Conservation (phyloP, 2,113 vertebrate species). For the Notiomystis cincta region DNA sequence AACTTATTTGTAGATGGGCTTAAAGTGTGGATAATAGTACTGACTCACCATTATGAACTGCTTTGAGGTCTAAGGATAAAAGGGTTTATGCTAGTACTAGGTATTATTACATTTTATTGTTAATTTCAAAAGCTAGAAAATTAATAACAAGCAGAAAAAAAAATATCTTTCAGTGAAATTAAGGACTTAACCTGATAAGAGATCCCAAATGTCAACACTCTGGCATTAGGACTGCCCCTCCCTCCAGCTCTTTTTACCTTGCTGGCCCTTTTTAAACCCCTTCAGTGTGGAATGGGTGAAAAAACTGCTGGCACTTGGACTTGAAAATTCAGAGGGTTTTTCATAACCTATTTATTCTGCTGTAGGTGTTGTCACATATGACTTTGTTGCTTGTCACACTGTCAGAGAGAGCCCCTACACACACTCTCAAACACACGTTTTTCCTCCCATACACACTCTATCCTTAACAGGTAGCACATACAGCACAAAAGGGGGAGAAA, state of each 20-base stretch:
- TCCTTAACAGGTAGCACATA: conserved; percentile 43
- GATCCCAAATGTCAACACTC: neutral
- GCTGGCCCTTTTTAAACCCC: neutral
- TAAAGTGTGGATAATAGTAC: conserved; percentile 37
- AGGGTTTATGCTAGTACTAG: conserved; percentile 13
- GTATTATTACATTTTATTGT: conserved; percentile 45
- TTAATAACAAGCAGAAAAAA: neutral
- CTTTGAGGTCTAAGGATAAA: conserved; percentile 62
- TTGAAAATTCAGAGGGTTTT: neutral
- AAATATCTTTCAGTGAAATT: neutral
- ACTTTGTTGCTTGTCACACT: neutral
- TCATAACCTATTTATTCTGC: neutral
- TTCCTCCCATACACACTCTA: neutral
- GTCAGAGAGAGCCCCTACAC: neutral
- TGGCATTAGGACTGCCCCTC: neutral
- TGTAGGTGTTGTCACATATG: neutral
- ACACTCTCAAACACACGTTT: neutral
- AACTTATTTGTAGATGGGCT: conserved; percentile 55
- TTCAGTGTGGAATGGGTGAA: neutral
- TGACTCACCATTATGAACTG: conserved; percentile 45
- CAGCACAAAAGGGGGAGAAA: neutral
- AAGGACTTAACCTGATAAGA: conserved; percentile 16
- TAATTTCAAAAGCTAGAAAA: conserved; percentile 54
- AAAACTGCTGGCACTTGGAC: neutral
- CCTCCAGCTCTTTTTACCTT: neutral